Evolutionary conservation across 2,888 invertebrate genomes (phyloP).

Genomic region (Prostheceraeus crozeri): DNA sequence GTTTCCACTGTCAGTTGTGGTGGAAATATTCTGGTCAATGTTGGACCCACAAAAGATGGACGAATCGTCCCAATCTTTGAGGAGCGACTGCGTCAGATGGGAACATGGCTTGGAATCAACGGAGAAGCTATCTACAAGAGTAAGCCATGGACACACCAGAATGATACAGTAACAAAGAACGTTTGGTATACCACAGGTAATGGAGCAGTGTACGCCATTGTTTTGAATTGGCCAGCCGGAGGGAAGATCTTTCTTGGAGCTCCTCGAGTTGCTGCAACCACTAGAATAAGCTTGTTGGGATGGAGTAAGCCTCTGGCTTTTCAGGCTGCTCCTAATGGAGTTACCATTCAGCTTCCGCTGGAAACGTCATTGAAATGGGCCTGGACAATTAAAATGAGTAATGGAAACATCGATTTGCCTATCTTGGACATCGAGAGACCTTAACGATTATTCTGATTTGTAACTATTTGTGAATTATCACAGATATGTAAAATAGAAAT

Average conservation of each 20-base stretch:
- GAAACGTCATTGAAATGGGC: background rate
- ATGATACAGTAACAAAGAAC: constrained; percentile 64
- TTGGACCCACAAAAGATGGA: constrained; percentile 82
- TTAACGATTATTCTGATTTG: no score
- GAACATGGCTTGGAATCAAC: constrained; percentile 72
- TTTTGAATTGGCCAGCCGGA: constrained; percentile 66
- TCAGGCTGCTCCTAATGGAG: no score
- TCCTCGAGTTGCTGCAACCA: no score
- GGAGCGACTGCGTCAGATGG: constrained; percentile 71
- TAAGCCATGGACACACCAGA: constrained; percentile 72
- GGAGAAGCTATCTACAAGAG: constrained; percentile 77
- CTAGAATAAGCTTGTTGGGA: no score
- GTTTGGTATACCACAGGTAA: constrained; percentile 67
- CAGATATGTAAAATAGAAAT: no score
- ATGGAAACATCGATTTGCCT: no score
- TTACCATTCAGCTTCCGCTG: no score
- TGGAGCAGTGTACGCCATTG: constrained; percentile 68
- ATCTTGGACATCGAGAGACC: no score
- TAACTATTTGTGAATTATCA: no score
- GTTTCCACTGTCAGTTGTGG: constrained; percentile 50
- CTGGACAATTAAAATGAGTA: constrained; percentile 41
- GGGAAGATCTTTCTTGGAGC: constrained; percentile 61
- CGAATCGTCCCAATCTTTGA: constrained; percentile 76
- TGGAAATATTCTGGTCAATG: constrained; percentile 71
- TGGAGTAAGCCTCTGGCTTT: no score